A percentile compares a stretch with the other conserved stretches of the same genome.
phyloP scores from a whole-genome alignment of 1,140 invertebrate species.

The Drosophila virilis region DNA sequence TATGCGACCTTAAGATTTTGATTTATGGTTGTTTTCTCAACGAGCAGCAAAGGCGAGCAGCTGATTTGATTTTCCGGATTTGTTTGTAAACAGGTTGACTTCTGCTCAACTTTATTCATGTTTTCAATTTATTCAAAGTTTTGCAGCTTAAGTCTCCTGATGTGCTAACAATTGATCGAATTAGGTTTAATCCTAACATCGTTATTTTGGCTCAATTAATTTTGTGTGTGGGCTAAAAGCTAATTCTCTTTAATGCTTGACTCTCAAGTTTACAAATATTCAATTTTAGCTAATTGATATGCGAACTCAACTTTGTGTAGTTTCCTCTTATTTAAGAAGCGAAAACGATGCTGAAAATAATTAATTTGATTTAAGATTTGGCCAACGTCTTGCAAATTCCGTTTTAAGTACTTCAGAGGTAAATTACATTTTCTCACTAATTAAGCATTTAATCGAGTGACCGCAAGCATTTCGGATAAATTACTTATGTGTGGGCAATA shows the following conservation, averaged over 20 bases:
- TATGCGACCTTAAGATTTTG: neutral
- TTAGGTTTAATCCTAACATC: too few species aligned
- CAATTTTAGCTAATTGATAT: too few species aligned
- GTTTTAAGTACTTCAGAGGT: neutral
- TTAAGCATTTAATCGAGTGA: neutral
- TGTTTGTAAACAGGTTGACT: neutral
- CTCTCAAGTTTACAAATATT: too few species aligned
- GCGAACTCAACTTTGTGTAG: too few species aligned
- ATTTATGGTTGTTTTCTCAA: neutral
- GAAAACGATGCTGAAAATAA: neutral
- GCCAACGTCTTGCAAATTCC: neutral
- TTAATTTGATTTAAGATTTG: constrained; percentile 1
- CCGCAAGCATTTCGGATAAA: neutral
- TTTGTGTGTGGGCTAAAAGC: too few species aligned
- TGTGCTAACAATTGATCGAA: too few species aligned
- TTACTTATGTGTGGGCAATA: neutral
- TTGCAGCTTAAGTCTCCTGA: too few species aligned
- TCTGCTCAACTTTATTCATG: too few species aligned
- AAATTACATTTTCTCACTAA: neutral
- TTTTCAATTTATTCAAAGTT: too few species aligned
- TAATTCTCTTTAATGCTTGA: too few species aligned
- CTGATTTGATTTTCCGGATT: neutral
- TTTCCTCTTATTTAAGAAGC: too few species aligned
- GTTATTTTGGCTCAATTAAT: too few species aligned
- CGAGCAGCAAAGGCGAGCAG: neutral